A percentile compares a stretch with the other conserved stretches of the same genome.
Conservation (phyloP, 2,113 vertebrate species). For the Benitochromis conjunctus region DNA sequence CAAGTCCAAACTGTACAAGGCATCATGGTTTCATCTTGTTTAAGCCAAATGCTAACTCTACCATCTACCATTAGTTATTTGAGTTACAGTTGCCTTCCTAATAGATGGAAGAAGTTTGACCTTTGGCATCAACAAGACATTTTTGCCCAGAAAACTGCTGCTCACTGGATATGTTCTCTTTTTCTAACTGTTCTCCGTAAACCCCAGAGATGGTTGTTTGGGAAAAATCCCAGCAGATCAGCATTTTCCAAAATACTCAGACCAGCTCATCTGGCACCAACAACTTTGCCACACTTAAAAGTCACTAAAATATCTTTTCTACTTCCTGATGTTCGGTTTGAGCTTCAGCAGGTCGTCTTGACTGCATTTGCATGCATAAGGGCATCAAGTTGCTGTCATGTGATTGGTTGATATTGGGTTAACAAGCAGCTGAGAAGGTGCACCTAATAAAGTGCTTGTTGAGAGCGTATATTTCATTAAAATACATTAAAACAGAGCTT, state of each 20-base stretch:
- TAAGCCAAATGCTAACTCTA: not conserved
- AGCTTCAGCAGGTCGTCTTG: not conserved
- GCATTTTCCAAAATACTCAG: not conserved
- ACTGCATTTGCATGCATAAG: not conserved
- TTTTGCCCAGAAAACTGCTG: not conserved
- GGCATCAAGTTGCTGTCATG: too few relatives aligned
- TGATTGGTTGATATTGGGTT: not conserved
- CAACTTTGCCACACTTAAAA: not conserved
- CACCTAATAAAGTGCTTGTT: not conserved
- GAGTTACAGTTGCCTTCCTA: not conserved
- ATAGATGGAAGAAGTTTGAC: not conserved
- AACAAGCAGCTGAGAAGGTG: not conserved
- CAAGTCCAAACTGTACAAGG: not conserved
- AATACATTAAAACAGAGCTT: not conserved
- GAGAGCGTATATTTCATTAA: not conserved
- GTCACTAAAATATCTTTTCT: not conserved
- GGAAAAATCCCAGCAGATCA: not conserved
- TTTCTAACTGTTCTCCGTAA: not conserved
- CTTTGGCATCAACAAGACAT: not conserved
- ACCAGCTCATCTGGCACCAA: not conserved
- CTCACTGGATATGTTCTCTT: not conserved
- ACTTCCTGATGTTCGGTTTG: not conserved
- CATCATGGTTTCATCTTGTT: not conserved
- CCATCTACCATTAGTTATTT: not conserved
- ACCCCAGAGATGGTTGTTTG: not conserved